A percentile compares a stretch with the other conserved stretches of the same genome.
These are phyloP conservation scores for Cydia strobilella DNA, from an alignment of 1,140 invertebrate species.

Conservation along the genomic window DNA sequence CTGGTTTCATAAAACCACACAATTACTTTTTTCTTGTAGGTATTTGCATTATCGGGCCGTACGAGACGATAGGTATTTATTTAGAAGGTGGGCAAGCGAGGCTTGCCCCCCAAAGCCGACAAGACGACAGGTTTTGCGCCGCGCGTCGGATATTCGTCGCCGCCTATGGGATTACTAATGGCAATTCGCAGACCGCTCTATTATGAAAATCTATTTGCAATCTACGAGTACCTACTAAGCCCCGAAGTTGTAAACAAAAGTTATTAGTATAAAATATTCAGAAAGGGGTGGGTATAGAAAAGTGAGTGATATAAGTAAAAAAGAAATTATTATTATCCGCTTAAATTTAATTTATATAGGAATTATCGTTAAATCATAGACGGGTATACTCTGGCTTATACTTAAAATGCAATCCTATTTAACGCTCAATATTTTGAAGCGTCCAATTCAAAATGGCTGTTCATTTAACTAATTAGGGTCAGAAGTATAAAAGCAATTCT, in stretches of 20 bases:
- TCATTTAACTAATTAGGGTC: not conserved
- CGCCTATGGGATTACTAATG: conserved; percentile 40
- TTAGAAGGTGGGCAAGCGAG: not conserved
- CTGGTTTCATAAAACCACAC: too few species aligned
- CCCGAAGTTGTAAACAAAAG: not conserved
- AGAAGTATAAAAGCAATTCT: not conserved
- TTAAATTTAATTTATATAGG: not conserved
- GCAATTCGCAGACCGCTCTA: not conserved
- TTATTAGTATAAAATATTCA: not conserved
- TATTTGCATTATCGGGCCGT: not conserved
- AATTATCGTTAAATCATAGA: too few species aligned
- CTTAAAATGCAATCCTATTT: not conserved
- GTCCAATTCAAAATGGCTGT: not conserved
- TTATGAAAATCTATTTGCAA: conserved; percentile 2
- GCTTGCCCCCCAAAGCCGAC: conserved; percentile 9
- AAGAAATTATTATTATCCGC: not conserved
- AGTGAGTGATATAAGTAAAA: not conserved
- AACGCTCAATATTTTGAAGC: not conserved
- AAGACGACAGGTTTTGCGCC: conserved; percentile 33
- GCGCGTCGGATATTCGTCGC: conserved; percentile 46
- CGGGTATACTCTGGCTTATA: not conserved
- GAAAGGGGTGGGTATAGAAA: too few species aligned
- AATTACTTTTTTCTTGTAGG: not conserved
- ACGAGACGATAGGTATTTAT: not conserved
- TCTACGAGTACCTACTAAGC: not conserved